Conservation (phyloP, 2,797 vertebrate genomes). For the Enteromius thamalakanensis region DNA sequence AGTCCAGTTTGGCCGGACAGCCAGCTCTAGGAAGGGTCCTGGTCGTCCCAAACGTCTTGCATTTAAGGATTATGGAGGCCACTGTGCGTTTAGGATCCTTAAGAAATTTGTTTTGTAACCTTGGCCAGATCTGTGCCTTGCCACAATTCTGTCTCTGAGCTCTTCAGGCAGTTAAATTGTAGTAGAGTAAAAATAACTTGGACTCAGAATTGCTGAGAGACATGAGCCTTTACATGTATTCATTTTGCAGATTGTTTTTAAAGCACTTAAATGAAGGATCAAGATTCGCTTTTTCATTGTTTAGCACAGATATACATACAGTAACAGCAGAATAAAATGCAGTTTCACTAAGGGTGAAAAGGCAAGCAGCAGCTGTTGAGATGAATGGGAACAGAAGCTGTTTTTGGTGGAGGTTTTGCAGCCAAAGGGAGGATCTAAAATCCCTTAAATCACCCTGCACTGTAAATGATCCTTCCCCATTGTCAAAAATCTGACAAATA, state of each 20-base stretch:
- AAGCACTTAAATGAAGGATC: neutral
- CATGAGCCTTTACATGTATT: neutral
- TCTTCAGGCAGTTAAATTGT: conserved; percentile 13
- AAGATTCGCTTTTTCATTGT: neutral
- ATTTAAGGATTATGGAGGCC: no score
- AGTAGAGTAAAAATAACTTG: conserved; percentile 8
- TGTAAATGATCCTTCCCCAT: neutral
- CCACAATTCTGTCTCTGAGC: no score
- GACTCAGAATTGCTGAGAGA: neutral
- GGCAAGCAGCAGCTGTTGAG: neutral
- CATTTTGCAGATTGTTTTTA: conserved; percentile 6
- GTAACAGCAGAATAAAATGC: neutral
- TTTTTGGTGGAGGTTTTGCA: neutral
- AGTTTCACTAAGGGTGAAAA: neutral
- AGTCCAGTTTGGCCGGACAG: no score
- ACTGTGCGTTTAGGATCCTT: no score
- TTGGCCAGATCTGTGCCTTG: no score
- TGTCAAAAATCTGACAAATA: neutral
- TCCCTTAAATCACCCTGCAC: neutral
- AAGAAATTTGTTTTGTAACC: no score
- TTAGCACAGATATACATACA: neutral
- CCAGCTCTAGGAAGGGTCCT: no score
- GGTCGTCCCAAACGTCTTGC: no score
- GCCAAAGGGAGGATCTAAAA: neutral
- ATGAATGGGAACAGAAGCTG: neutral